Conservation (phyloP, 2,888 invertebrate genomes). For the Morpho helenor region DNA sequence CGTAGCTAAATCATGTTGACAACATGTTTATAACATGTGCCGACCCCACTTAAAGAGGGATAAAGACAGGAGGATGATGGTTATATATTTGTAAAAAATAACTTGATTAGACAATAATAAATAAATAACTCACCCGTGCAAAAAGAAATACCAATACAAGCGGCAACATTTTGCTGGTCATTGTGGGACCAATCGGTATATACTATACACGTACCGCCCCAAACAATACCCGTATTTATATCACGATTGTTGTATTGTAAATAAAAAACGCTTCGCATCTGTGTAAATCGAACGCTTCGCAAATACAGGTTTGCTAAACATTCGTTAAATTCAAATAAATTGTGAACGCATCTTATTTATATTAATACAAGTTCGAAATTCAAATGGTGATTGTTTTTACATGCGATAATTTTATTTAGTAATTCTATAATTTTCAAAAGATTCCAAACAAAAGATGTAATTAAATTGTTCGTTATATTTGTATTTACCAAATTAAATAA, state of each 20-base stretch:
- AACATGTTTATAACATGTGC: too few relatives aligned
- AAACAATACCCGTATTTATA: slow-evolving; percentile 54
- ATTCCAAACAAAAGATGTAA: slow-evolving; percentile 50
- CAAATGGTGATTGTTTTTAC: neutral
- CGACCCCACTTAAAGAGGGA: too few relatives aligned
- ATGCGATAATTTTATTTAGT: slow-evolving; percentile 7
- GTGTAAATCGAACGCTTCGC: slow-evolving; percentile 39
- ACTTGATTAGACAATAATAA: neutral
- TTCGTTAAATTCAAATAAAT: neutral
- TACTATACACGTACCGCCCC: slow-evolving; percentile 55
- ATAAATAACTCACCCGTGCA: slow-evolving; percentile 53
- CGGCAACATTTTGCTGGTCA: slow-evolving; percentile 66
- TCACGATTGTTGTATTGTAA: slow-evolving; percentile 27
- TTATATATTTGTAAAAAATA: neutral
- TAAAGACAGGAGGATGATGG: too few relatives aligned
- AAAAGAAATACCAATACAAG: slow-evolving; percentile 54
- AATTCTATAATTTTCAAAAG: slow-evolving; percentile 23
- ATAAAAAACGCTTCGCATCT: slow-evolving; percentile 44
- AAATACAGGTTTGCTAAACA: slow-evolving; percentile 25
- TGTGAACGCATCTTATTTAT: slow-evolving; percentile 6
- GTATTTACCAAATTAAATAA: slow-evolving; percentile 29
- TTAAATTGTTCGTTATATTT: slow-evolving; percentile 45
- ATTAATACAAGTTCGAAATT: slow-evolving; percentile 19
- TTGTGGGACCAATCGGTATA: slow-evolving; percentile 61
- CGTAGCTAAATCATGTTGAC: too few relatives aligned